These are phyloP conservation scores for Endotricha flammealis DNA, from an alignment of 2,888 invertebrate genomes.

Conservation along the genomic window DNA sequence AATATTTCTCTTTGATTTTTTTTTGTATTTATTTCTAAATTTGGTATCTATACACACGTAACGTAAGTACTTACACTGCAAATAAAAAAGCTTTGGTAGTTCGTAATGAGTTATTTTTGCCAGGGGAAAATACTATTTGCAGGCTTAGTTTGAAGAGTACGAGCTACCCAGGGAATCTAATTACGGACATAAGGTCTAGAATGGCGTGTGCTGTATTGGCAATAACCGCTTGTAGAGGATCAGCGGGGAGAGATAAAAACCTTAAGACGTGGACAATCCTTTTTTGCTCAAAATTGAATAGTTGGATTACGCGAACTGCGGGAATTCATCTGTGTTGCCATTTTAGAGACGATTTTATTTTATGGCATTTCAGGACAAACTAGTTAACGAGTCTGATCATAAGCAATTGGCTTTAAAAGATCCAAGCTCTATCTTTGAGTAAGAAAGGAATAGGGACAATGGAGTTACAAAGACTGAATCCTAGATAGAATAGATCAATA, in stretches of 20 bases:
- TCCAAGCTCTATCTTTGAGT: no score
- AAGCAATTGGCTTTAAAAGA: no score
- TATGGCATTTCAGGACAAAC: background rate
- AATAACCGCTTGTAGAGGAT: slow-evolving; percentile 63
- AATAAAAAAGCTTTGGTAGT: no score
- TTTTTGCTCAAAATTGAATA: slow-evolving; percentile 73
- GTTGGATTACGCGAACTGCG: slow-evolving; percentile 68
- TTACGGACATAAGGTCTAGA: slow-evolving; percentile 24
- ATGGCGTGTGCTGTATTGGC: slow-evolving; percentile 23
- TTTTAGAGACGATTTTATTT: background rate
- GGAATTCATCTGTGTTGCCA: slow-evolving; percentile 40
- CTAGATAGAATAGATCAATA: no score
- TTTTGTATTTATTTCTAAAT: no score
- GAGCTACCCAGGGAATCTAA: slow-evolving; percentile 23
- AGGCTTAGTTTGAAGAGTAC: slow-evolving; percentile 5
- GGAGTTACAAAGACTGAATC: no score
- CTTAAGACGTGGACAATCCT: slow-evolving; percentile 66
- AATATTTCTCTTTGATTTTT: no score
- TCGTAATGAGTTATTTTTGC: background rate
- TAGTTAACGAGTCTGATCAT: background rate
- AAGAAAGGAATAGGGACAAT: no score
- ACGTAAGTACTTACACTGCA: no score
- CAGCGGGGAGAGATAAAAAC: slow-evolving; percentile 58
- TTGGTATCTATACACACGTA: no score
- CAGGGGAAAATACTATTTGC: slow-evolving; percentile 5